Evolutionary conservation across 2,113 vertebrate genomes (phyloP), one percentile per base, ranked within the genome.

Genomic region (Cranoglanis bouderius): DNA sequence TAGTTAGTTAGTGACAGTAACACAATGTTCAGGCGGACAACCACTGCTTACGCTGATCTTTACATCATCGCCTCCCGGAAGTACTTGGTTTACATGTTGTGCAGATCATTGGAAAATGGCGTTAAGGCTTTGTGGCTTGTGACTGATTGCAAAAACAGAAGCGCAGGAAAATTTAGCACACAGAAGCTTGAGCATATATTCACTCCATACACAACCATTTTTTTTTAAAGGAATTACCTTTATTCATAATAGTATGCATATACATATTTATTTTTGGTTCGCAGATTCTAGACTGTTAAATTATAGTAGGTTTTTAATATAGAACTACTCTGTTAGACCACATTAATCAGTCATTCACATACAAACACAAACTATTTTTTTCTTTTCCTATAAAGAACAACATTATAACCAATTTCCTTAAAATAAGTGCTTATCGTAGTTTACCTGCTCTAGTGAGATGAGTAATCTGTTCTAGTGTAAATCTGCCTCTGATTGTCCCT

Each of bases 391-490:
- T n/a, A 46, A 38, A 78, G 18, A 87, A 80, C 18, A 78, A 8
- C 6, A 63, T 81, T 51, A 87, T 78, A 67, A 46, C 2, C 57
- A 55, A 43, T 81, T 81, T 51, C 9, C 14, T 67, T 19, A 75
- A 78, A 63, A 65, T 85, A 89, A 81, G 83, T 70, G 83, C 83
- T 24, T 70, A 51, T 63, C 49, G 57, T 49, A 67, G 72, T 43
- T 59, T 67, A 75, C 82, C 65, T 77, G 40, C 67, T 84, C 10
- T 55, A n/a, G 2, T 88, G 10, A 63, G 16, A 78, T 49, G 46
- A 72, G 19, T 18, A 53, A 61, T 49, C 8, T 82, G 59, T 72
- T 24, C 40, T 65, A 32, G n/a, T 26, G 43, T 63, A 78, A 85
- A 80, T 77, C 40, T 3, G 63, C 67, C 10, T 49, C 26, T 67